Evolutionary conservation across 2,113 vertebrate species (phyloP).

Genomic region (Anser cygnoides): DNA sequence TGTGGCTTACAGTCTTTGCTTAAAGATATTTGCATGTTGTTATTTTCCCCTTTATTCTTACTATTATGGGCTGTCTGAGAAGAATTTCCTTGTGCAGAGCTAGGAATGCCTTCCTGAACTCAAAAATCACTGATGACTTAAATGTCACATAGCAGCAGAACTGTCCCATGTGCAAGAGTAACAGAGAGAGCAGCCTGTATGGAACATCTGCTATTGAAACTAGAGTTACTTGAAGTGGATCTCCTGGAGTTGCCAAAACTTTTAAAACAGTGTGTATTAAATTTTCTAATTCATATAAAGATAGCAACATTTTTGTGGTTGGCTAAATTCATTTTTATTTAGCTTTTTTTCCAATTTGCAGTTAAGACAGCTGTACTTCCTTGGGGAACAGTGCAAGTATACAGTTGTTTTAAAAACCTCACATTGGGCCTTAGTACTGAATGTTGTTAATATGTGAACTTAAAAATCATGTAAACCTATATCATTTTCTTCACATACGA

Average conservation of each 20-base stretch:
- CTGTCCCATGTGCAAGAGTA: not conserved
- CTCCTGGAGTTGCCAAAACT: not conserved
- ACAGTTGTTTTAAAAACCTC: not conserved
- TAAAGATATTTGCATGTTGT: not conserved
- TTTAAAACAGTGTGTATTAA: not conserved
- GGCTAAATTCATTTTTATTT: not conserved
- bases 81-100: not conserved
- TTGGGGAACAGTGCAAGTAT: not conserved
- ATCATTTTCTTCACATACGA: not conserved
- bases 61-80: not conserved
- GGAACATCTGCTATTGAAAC: not conserved
- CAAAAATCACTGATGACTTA: not conserved
- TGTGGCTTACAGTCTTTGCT: not conserved
- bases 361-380: not conserved
- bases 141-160: not conserved
- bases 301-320: not conserved
- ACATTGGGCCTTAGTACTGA: fast-evolving
- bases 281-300: not conserved
- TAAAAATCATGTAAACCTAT: not conserved
- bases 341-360: not conserved
- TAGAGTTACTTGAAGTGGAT: not conserved
- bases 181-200: not conserved
- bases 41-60: not conserved
- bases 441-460: not conserved
- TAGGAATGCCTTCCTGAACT: not conserved